These are phyloP conservation scores for Melanargia galathea DNA, from an alignment of 2,888 invertebrate species.

Conservation along the genomic window DNA sequence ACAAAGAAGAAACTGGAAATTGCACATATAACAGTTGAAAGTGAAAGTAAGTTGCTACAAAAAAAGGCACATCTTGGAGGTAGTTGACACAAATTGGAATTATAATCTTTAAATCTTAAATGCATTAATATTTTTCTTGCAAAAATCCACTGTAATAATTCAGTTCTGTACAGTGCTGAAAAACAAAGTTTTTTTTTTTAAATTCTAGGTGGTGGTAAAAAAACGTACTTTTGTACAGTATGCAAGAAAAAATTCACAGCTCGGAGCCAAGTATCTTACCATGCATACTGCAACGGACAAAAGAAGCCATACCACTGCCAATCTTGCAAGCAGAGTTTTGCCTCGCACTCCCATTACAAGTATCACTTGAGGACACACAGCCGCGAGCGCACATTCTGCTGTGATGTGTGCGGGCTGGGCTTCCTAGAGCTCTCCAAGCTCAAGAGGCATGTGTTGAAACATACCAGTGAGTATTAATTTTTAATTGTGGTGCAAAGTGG, in stretches of 20 bases:
- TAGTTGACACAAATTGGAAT: no score
- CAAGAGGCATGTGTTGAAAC: conserved; percentile 86
- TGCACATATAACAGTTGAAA: conserved; percentile 66
- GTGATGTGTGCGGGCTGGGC: conserved; percentile 84
- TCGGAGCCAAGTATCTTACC: conserved; percentile 85
- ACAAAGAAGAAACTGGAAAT: conserved; percentile 67
- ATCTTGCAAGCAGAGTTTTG: conserved; percentile 83
- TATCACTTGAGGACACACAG: conserved; percentile 87
- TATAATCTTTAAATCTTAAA: no score
- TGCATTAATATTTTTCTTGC: no score
- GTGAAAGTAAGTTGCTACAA: conserved; percentile 51
- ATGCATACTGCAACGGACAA: conserved; percentile 83
- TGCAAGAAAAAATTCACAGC: conserved; percentile 87
- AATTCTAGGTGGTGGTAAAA: conserved; percentile 69
- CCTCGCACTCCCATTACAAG: conserved; percentile 86
- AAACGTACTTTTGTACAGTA: conserved; percentile 83
- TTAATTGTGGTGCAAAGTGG: no score
- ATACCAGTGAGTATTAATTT: conserved; percentile 68
- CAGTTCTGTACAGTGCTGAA: conserved; percentile 1
- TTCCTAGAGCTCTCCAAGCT: conserved; percentile 87
- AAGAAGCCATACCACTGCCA: conserved; percentile 77
- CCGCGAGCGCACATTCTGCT: conserved; percentile 83
- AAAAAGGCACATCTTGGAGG: no score
- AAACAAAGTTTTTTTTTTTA: conserved; percentile 2
- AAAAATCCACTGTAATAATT: conserved; percentile 11